A percentile compares a stretch with the other conserved stretches of the same genome.
These are phyloP conservation scores for Limnephilus auricula DNA, from an alignment of 2,888 invertebrate species.

Conservation along the genomic window DNA sequence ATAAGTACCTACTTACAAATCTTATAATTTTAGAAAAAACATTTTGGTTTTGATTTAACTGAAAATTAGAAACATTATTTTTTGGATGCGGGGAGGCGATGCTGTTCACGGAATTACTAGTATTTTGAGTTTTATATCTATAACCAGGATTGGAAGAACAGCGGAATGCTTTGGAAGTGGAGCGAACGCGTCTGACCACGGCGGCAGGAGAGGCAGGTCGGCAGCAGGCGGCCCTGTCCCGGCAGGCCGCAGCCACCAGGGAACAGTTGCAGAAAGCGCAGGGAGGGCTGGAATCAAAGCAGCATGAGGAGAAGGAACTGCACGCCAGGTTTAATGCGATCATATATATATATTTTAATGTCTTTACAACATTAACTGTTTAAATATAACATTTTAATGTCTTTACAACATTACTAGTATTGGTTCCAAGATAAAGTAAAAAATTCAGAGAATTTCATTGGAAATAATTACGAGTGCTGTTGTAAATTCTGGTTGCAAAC, in stretches of 20 bases:
- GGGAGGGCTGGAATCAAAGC: constrained; percentile 82
- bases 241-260: constrained; percentile 83
- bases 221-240: constrained; percentile 83
- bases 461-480: too few species aligned
- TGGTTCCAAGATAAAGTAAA: too few species aligned
- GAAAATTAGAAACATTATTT: too few species aligned
- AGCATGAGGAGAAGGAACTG: constrained; percentile 87
- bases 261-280: constrained; percentile 84
- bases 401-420: too few species aligned
- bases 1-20: too few species aligned
- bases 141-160: constrained; percentile 85
- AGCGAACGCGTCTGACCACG: constrained; percentile 84
- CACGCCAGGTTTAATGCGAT: constrained; percentile 77
- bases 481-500: too few species aligned
- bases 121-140: background rate
- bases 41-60: too few species aligned
- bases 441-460: too few species aligned
- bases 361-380: too few species aligned
- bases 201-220: constrained; percentile 85
- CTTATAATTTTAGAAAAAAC: too few species aligned
- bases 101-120: too few species aligned
- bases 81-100: background rate
- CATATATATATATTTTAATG: background rate
- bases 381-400: background rate
- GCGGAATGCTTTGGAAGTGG: constrained; percentile 85